Evolutionary conservation across 2,888 invertebrate genomes (phyloP), one percentile per base, ranked within the genome.

Genomic region (Heliconius hortense): DNA sequence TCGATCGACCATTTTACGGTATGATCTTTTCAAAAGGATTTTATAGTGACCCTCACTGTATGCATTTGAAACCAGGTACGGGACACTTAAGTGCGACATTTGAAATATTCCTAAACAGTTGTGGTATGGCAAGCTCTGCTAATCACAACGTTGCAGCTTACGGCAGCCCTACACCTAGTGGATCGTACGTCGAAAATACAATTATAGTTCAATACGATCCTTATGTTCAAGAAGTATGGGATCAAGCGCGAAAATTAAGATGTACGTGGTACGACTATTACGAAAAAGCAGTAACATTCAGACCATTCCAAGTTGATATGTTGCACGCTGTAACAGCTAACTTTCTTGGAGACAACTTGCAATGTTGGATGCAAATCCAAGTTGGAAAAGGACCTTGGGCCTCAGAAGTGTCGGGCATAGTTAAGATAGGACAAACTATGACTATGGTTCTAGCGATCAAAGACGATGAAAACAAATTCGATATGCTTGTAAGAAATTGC

Each of bases 351-450:
- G 98, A 98, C 91, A 98, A 98, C 93, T 94, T 98, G 83, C 98
- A 98, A 88, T 98, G 98, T 92, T 98, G 98, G 98, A 98, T 98
- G 98, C 98, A 98, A 91, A 98, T 98, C 83, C 98, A 98, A 92
- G 98, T 98, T 67, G 98, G 98, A 75, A 98, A 98, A 88, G 98
- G 98, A 81, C 98, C 98, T 0, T 98, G 98, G 98, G 98, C 98
- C n/a, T 98, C 98, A 21, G 98, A 98, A 92, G 98, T 98, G 53
- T 98, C 98, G 0, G 98, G 98, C 74, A 98, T 98, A 84, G 98
- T 98, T 15, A 98, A 98, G 93, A 98, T 98, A 81, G 98, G 98
- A 35, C 98, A 98, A 88, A 98, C 98, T 0, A 98, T 98, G 98
- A 98, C 98, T 18, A 98, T 98, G 98, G 98, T 98, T 18, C 94